Percentiles rank a stretch among this genome's conserved stretches.
These are phyloP conservation scores for Anhinga anhinga DNA, from an alignment of 2,113 vertebrate species.

Conservation along the genomic window DNA sequence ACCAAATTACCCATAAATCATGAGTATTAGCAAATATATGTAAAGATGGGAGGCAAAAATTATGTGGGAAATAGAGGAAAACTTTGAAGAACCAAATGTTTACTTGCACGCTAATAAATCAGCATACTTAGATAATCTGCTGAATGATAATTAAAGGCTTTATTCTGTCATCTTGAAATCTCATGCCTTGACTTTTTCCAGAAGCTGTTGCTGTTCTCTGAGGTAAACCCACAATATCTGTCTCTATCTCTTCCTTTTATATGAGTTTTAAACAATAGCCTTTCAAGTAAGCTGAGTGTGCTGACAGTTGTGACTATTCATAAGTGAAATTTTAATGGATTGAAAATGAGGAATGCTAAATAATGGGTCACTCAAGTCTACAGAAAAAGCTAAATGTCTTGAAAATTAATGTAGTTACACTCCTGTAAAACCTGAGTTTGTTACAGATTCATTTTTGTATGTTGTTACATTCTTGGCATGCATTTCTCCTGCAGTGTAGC, in stretches of 20 bases:
- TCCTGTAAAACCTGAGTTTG: not conserved
- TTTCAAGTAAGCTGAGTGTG: not conserved
- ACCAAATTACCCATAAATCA: not conserved
- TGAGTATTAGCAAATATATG: not conserved
- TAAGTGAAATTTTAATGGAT: constrained; percentile 2
- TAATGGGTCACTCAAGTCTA: not conserved
- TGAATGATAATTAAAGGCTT: not conserved
- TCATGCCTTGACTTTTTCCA: not conserved
- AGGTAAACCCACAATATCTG: not conserved
- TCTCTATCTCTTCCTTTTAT: not conserved
- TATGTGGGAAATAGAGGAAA: not conserved
- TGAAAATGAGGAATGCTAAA: not conserved
- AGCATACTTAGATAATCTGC: not conserved
- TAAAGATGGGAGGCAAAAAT: not conserved
- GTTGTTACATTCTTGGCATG: not conserved
- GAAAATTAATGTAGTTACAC: not conserved
- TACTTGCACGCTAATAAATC: not conserved
- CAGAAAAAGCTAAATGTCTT: not conserved
- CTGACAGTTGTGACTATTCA: not conserved
- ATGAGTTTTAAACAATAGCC: not conserved
- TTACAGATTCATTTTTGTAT: not conserved
- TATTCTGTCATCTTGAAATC: not conserved
- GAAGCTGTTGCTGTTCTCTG: not conserved
- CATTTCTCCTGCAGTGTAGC: not conserved
- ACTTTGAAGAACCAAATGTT: not conserved